Base-by-base conservation (phyloP, 2,113 vertebrate species). In the Nothocercus julius region DNA sequence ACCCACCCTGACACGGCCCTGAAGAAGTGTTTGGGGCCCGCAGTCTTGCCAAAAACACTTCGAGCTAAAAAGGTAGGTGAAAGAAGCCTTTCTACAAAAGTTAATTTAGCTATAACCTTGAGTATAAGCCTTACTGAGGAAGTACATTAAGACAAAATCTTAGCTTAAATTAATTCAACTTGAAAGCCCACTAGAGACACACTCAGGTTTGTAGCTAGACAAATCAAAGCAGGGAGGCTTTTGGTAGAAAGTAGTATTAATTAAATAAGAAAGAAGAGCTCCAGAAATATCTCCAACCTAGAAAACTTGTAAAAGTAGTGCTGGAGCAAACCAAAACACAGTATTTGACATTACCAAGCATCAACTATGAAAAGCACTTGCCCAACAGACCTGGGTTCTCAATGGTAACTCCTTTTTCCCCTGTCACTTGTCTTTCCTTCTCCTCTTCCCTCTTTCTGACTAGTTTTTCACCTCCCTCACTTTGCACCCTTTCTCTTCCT, bases 101-200 rank as follows among this genome's bases (percentile, higher is more conserved):
- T 92, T 95, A 84, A 91, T 94, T 90, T 94, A 90, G 40, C 17
- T 90, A 49, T 94, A 94, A 95, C 53, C 94, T 95, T 89, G 62
- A 87, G 68, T 79, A 92, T 87, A 95, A 96, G 51, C 21, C 78
- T 85, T 64, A 30, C 49, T 79, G 84, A 89, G 89, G 56, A 77
- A 94, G 70, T 79, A 77, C 40, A 92, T 96, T 93, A 95, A 21
- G 67, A 94, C 87, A 68, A 94, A 96, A 90, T 86, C 92, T 90
- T 90, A 82, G 47, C 32, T 92, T 88, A 87, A 88, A 86, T 95
- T 94, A 94, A 93, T 94, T 87, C 45, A 70, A 74, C 19, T 77
- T 89, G 45, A 95, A 92, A 95, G 66, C 77, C 95, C 79, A 81
- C 27, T 74, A 88, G 64, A 95, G 73, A 87, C 61, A 3, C 59